phyloP scores from a whole-genome alignment of 2,888 invertebrate genomes.

The Heliconius cydno region DNA sequence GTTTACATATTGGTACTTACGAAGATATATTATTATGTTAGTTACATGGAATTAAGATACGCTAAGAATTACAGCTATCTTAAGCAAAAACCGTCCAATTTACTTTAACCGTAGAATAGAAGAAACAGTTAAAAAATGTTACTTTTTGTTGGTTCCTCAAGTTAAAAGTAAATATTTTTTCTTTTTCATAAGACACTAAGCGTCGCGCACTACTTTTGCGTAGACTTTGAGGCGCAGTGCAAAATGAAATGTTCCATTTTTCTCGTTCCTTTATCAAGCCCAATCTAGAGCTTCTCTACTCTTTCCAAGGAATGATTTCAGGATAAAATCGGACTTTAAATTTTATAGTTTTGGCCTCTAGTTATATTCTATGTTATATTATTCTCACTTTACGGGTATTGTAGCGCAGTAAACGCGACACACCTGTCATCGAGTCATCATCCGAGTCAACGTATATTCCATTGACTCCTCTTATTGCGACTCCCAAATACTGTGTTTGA shows the following conservation, averaged over 20 bases:
- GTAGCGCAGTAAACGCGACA: too few species aligned
- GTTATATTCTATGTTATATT: too few species aligned
- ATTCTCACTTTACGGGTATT: too few species aligned
- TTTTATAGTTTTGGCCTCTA: too few species aligned
- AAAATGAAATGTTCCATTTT: neutral
- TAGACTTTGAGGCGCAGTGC: neutral
- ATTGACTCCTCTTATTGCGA: slow-evolving; percentile 3
- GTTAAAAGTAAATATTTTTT: neutral
- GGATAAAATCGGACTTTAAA: neutral
- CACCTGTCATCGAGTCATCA: neutral
- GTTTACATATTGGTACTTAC: too few species aligned
- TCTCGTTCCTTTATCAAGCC: neutral
- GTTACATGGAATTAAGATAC: neutral
- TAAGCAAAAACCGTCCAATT: neutral
- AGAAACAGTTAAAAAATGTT: neutral
- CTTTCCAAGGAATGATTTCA: neutral
- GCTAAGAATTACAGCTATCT: neutral
- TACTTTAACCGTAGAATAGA: neutral
- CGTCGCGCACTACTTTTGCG: neutral
- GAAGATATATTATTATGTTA: too few species aligned
- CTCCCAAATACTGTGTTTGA: neutral
- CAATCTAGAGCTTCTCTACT: neutral
- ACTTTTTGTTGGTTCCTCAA: neutral
- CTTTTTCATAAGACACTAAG: neutral
- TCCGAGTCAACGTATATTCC: neutral